Conservation (phyloP, 2,888 invertebrate species). For the Oxycera nigricornis region DNA sequence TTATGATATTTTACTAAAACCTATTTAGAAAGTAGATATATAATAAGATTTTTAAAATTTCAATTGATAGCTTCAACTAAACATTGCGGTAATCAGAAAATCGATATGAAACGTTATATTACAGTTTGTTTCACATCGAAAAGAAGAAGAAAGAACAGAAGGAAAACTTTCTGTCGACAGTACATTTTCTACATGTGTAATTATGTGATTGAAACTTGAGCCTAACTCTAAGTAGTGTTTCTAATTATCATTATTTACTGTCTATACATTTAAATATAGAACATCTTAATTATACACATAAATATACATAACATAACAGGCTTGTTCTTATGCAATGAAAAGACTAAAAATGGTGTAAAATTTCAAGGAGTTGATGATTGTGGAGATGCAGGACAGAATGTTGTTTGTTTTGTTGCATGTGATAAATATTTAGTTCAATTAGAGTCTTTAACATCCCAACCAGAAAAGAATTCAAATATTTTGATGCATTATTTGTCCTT, state of each 20-base stretch:
- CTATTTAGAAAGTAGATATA: background rate
- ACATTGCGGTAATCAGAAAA: background rate
- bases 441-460: too few relatives aligned
- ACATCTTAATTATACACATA: background rate
- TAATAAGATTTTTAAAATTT: background rate
- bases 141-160: too few relatives aligned
- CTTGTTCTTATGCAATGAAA: conserved; percentile 23
- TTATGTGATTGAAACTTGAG: conserved; percentile 24
- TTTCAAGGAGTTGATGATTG: background rate
- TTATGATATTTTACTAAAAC: conserved; percentile 30
- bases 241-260: background rate
- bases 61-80: background rate
- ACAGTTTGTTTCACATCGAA: too few relatives aligned
- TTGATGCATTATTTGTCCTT: too few relatives aligned
- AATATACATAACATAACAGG: background rate
- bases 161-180: conserved; percentile 1
- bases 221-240: conserved; percentile 15
- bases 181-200: conserved; percentile 29
- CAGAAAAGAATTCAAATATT: too few relatives aligned
- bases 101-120: background rate
- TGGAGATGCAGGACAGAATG: too few relatives aligned
- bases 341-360: too few relatives aligned
- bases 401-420: too few relatives aligned
- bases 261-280: background rate
- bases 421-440: too few relatives aligned